Conservation (phyloP, 2,797 vertebrate genomes). For the Tamandua tetradactyla region DNA sequence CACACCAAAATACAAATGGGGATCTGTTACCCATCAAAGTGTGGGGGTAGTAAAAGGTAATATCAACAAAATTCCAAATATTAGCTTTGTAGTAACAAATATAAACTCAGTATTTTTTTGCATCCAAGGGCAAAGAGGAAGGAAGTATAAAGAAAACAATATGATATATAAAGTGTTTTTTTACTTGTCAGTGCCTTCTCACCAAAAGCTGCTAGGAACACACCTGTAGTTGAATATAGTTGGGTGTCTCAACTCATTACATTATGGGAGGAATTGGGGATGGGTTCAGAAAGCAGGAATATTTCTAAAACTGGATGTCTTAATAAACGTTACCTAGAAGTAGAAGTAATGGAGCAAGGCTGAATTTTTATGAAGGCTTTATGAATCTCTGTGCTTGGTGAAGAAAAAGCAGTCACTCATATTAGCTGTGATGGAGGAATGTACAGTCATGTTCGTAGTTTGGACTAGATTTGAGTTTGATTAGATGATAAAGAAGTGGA, state of each 20-base stretch:
- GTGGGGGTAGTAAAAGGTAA: slow-evolving; percentile 98
- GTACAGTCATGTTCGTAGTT: background rate
- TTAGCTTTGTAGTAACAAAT: background rate
- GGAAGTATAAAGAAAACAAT: background rate
- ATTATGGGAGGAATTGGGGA: background rate
- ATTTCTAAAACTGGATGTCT: background rate
- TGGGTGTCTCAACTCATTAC: background rate
- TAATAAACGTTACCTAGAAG: background rate
- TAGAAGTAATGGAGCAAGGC: background rate
- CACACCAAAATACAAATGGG: slow-evolving; percentile 99
- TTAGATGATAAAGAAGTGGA: background rate
- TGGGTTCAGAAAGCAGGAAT: background rate
- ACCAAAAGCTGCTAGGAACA: background rate
- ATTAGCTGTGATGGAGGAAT: too few relatives aligned
- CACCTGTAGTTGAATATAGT: background rate
- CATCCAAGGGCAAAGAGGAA: background rate
- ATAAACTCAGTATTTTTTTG: background rate
- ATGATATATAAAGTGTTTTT: background rate
- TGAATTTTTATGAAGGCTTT: background rate
- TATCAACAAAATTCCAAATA: background rate
- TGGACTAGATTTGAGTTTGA: background rate
- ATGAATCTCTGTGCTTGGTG: too few relatives aligned
- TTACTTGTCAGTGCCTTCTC: background rate
- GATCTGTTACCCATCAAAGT: slow-evolving; percentile 97
- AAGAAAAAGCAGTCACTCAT: background rate